phyloP scores from a whole-genome alignment of 2,797 vertebrate genomes.

The Sebastes cheni region DNA sequence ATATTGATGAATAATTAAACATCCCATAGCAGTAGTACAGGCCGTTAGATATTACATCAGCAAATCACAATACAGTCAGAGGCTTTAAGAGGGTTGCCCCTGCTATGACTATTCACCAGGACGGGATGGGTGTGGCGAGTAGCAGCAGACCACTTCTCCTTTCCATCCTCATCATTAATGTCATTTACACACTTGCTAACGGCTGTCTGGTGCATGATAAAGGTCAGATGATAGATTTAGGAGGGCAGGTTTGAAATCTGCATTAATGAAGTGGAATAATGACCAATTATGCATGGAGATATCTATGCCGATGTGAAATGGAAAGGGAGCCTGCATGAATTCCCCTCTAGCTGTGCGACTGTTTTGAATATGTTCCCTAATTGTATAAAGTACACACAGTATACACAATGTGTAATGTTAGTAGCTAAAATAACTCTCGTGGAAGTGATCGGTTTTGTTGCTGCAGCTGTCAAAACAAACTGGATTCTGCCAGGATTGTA shows the following conservation, averaged over 20 bases:
- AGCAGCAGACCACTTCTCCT: conserved; percentile 43
- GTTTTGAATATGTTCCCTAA: background rate
- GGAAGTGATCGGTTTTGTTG: background rate
- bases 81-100: background rate
- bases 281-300: background rate
- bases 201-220: conserved; percentile 1
- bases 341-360: background rate
- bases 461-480: background rate
- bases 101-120: conserved; percentile 14
- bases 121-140: conserved; percentile 67
- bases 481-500: conserved; percentile 3
- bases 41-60: background rate
- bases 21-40: background rate
- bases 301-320: background rate
- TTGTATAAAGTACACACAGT: background rate
- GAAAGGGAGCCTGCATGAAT: background rate
- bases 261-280: conserved; percentile 7
- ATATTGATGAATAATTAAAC: conserved; percentile 31
- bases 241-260: background rate
- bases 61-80: background rate
- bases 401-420: background rate
- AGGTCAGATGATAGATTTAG: conserved; percentile 12
- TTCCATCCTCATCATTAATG: conserved; percentile 24
- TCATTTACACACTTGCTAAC: background rate
- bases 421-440: background rate